A percentile compares a stretch with the other conserved stretches of the same genome.
Evolutionary conservation across 2,797 vertebrate genomes (phyloP).

Genomic region (Oreortyx pictus): DNA sequence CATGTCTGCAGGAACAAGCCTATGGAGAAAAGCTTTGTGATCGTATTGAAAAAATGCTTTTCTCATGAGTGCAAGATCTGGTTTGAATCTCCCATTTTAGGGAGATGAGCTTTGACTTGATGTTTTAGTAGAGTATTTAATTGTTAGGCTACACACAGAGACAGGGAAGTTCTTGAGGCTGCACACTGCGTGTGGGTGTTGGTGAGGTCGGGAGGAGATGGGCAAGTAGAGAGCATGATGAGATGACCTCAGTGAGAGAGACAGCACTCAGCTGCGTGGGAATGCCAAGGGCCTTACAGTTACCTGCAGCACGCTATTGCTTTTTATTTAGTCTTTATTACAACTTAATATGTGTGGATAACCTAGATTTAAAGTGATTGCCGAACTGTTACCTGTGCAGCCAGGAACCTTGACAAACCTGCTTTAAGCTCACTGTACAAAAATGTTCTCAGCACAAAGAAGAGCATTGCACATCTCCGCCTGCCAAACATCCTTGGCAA

Average conservation of each 20-base stretch:
- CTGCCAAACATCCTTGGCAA: constrained; percentile 59
- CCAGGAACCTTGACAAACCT: not conserved
- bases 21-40: not conserved
- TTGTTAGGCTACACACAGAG: rapidly evolving
- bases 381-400: not conserved
- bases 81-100: not conserved
- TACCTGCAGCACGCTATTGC: rapidly evolving
- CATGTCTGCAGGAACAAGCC: rapidly evolving
- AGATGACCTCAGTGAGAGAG: not conserved
- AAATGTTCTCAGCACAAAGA: not conserved
- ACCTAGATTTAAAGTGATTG: not conserved
- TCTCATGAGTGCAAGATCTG: not conserved
- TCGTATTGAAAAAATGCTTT: rapidly evolving
- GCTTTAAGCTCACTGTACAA: not conserved
- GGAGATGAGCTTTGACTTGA: not conserved
- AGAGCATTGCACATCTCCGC: not conserved
- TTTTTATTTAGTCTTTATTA: not conserved
- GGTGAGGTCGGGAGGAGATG: not conserved
- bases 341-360: rapidly evolving
- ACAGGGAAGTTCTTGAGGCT: not conserved
- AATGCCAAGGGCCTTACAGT: not conserved
- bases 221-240: not conserved
- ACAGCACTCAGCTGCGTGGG: not conserved
- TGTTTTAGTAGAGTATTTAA: not conserved
- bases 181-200: rapidly evolving